These are phyloP conservation scores for Leptobrachium leishanense DNA, from an alignment of 2,113 vertebrate genomes.

Conservation along the genomic window DNA sequence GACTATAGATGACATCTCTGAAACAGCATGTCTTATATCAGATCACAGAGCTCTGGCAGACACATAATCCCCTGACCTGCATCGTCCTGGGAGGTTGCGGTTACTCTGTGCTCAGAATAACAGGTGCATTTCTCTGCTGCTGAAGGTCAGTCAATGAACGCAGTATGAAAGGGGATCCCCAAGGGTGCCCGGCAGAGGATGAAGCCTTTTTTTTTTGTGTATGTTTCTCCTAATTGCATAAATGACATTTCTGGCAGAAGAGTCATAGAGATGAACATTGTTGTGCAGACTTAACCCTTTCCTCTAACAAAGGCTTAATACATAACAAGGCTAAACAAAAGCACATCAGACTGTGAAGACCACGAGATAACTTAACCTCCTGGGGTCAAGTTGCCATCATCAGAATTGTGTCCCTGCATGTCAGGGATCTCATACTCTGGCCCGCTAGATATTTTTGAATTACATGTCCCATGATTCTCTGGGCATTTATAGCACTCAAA, in stretches of 20 bases:
- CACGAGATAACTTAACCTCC: no score
- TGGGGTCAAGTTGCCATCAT: no score
- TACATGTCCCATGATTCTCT: no score
- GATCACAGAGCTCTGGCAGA: slow-evolving; percentile 32
- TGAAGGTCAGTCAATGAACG: slow-evolving; percentile 42
- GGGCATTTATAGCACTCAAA: no score
- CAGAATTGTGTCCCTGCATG: no score
- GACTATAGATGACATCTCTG: neutral
- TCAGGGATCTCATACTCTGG: no score
- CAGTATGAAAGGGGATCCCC: slow-evolving; percentile 40
- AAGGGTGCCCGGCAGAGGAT: slow-evolving; percentile 23
- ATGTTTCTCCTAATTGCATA: slow-evolving; percentile 42
- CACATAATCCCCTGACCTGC: slow-evolving; percentile 40
- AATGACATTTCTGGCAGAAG: slow-evolving; percentile 42
- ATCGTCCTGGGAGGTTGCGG: slow-evolving; percentile 30
- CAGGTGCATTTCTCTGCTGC: slow-evolving; percentile 26
- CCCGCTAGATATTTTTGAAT: no score
- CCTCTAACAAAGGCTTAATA: neutral
- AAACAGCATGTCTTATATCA: slow-evolving; percentile 9
- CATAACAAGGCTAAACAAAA: no score
- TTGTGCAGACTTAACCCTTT: slow-evolving; percentile 5
- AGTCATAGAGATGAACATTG: slow-evolving; percentile 17
- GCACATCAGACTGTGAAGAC: no score
- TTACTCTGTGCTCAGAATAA: slow-evolving; percentile 27
- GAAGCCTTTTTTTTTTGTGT: slow-evolving; percentile 1